Percentiles rank a stretch among this genome's conserved stretches.
Conservation (phyloP, 2,797 vertebrate species). For the Mormyrops attenuatus region DNA sequence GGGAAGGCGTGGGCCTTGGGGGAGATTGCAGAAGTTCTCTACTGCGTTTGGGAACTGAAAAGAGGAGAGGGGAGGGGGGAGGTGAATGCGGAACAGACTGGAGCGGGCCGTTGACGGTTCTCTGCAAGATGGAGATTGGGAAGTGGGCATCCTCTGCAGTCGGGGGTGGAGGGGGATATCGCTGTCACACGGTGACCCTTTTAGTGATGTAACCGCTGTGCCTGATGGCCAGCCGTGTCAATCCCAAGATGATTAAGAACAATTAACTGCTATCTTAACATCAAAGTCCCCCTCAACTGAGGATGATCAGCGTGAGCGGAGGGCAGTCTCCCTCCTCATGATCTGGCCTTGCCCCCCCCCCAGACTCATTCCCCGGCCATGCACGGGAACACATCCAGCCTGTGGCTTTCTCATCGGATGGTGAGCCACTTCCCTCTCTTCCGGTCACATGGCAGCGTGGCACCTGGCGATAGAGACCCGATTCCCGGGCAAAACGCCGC, state of each 20-base stretch:
- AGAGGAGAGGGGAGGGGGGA: neutral
- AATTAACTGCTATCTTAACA: neutral
- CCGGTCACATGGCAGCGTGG: neutral
- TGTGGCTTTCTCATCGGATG: neutral
- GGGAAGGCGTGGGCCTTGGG: neutral
- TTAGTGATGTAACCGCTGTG: neutral
- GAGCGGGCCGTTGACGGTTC: neutral
- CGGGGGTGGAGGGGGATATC: neutral
- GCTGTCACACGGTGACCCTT: neutral
- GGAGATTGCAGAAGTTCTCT: constrained; percentile 5
- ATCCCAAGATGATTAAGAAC: neutral
- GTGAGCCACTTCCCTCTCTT: neutral
- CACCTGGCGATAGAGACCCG: neutral
- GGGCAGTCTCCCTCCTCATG: neutral
- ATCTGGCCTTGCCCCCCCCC: neutral
- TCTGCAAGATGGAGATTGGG: neutral
- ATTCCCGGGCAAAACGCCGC: neutral
- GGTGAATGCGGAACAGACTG: neutral
- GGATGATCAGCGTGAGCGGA: neutral
- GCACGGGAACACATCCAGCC: neutral
- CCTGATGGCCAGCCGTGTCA: neutral
- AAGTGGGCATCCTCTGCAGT: neutral
- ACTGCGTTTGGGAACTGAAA: neutral
- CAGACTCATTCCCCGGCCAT: neutral
- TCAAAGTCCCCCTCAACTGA: neutral